These are phyloP conservation scores for Bufo gargarizans DNA, from an alignment of 2,113 vertebrate species.

Conservation along the genomic window DNA sequence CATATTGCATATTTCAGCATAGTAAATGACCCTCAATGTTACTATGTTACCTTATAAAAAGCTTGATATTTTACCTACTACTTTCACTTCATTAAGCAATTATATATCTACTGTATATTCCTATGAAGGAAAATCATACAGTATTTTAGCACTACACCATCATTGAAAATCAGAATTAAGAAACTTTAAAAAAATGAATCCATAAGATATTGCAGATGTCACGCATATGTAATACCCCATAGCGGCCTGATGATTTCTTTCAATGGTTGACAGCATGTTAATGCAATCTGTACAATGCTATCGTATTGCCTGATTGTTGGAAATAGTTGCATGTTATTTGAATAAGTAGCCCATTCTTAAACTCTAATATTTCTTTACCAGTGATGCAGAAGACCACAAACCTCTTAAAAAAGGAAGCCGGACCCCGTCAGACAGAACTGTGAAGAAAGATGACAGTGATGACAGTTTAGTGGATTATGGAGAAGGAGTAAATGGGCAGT, in stretches of 20 bases:
- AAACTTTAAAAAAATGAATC: background rate
- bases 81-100: background rate
- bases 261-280: background rate
- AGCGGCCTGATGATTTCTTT: background rate
- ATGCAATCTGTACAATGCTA: background rate
- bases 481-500: slow-evolving; percentile 95
- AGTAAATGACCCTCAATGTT: too few species aligned
- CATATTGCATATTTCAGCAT: too few species aligned
- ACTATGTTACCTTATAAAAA: background rate
- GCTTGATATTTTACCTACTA: slow-evolving; percentile 9
- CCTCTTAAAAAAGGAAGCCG: slow-evolving; percentile 93
- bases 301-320: background rate
- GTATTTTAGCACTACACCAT: background rate
- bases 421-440: slow-evolving; percentile 93
- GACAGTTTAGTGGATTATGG: slow-evolving; percentile 99
- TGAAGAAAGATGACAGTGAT: slow-evolving; percentile 96
- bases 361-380: slow-evolving; percentile 72
- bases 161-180: background rate
- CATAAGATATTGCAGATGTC: background rate
- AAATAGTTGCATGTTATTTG: background rate
- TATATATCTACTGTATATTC: background rate
- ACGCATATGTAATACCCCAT: background rate
- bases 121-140: background rate
- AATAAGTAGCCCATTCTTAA: background rate
- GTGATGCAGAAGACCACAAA: slow-evolving; percentile 97